These are phyloP conservation scores for Lasioglossum marginatum DNA, from an alignment of 2,888 invertebrate species.

Conservation along the genomic window DNA sequence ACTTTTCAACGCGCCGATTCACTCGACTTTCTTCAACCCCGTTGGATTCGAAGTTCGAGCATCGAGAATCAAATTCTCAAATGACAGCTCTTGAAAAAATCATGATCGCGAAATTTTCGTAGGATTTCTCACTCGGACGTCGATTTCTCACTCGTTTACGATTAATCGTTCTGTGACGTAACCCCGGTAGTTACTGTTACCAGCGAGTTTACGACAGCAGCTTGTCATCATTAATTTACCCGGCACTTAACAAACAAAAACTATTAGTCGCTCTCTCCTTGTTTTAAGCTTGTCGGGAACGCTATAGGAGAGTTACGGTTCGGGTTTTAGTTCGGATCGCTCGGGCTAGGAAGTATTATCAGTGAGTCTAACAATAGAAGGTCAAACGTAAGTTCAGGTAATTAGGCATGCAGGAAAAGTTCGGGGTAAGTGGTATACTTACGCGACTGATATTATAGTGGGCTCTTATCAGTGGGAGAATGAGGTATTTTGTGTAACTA, in stretches of 20 bases:
- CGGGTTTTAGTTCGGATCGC: background rate
- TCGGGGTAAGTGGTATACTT: slow-evolving; percentile 6
- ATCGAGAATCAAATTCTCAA: background rate
- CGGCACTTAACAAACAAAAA: background rate
- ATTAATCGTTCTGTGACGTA: background rate
- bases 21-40: slow-evolving; percentile 6
- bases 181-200: background rate
- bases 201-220: background rate
- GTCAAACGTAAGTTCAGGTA: slow-evolving; percentile 3
- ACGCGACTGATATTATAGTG: background rate
- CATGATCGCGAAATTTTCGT: background rate
- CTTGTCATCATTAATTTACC: background rate
- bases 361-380: background rate
- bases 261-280: background rate
- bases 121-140: too few relatives aligned
- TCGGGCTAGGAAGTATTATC: background rate
- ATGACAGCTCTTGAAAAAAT: too few relatives aligned
- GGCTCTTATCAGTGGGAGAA: background rate
- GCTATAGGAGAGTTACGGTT: background rate
- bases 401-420: background rate
- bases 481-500: background rate
- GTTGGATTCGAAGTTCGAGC: background rate
- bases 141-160: background rate
- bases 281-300: background rate
- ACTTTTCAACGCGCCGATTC: background rate